Conservation (phyloP, 1,140 invertebrate genomes). For the Hermetia illucens region DNA sequence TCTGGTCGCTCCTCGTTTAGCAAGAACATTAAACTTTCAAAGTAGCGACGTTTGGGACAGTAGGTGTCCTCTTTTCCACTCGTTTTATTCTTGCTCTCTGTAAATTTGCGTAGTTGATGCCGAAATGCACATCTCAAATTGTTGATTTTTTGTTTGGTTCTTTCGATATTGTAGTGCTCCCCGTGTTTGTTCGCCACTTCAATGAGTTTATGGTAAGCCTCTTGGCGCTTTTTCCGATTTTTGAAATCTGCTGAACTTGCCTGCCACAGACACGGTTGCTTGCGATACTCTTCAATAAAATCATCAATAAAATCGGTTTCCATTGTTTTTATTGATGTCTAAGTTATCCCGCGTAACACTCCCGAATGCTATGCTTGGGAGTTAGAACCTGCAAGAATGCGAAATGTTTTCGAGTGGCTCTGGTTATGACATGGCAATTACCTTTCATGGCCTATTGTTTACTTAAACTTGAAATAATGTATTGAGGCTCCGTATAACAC, state of each 20-base stretch:
- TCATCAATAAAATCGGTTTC: slow-evolving; percentile 30
- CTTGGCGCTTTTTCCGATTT: slow-evolving; percentile 20
- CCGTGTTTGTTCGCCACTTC: slow-evolving; percentile 26
- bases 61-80: slow-evolving; percentile 27
- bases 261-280: slow-evolving; percentile 28
- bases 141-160: slow-evolving; percentile 30
- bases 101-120: slow-evolving; percentile 26
- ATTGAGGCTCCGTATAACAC: too few relatives aligned
- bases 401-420: too few relatives aligned
- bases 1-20: slow-evolving; percentile 25
- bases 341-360: too few relatives aligned
- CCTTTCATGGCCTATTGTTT: too few relatives aligned
- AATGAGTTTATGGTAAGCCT: slow-evolving; percentile 26
- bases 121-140: slow-evolving; percentile 28
- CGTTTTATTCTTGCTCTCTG: slow-evolving; percentile 21
- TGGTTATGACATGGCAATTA: too few relatives aligned
- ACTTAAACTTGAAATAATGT: too few relatives aligned
- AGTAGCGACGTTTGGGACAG: slow-evolving; percentile 24
- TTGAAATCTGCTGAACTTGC: slow-evolving; percentile 24
- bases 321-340: not conserved
- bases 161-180: slow-evolving; percentile 25
- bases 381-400: too few relatives aligned
- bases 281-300: slow-evolving; percentile 27
- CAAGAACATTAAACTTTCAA: slow-evolving; percentile 27
- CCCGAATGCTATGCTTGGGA: too few relatives aligned